These are phyloP conservation scores for Hypomecis atomaria DNA, from an alignment of 2,888 invertebrate species.

Conservation along the genomic window DNA sequence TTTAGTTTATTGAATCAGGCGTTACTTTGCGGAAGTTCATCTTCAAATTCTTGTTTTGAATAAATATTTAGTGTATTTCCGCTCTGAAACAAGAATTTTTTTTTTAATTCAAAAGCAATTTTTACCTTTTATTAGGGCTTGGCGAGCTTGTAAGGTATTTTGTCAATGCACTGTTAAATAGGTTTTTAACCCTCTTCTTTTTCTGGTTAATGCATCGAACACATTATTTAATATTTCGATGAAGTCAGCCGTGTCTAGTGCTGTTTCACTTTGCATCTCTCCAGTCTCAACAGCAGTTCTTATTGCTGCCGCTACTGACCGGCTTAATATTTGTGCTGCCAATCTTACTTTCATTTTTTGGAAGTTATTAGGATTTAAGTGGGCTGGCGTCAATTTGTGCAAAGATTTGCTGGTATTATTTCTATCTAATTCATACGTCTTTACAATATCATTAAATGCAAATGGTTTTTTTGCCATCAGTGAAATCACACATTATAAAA, in stretches of 20 bases:
- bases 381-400: slow-evolving; percentile 4
- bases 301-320: slow-evolving; percentile 11
- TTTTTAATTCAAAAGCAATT: too few relatives aligned
- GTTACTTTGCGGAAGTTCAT: too few relatives aligned
- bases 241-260: not conserved
- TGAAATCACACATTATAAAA: slow-evolving; percentile 15
- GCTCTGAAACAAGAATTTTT: too few relatives aligned
- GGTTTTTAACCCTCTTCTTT: too few relatives aligned
- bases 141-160: too few relatives aligned
- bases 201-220: too few relatives aligned
- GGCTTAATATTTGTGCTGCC: slow-evolving; percentile 8
- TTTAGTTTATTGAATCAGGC: too few relatives aligned
- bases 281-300: slow-evolving; percentile 8
- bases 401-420: slow-evolving; percentile 9
- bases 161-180: too few relatives aligned
- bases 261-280: slow-evolving; percentile 7
- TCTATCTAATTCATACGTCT: not conserved
- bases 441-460: slow-evolving; percentile 8
- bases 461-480: not conserved
- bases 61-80: too few relatives aligned
- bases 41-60: too few relatives aligned
- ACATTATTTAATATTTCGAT: too few relatives aligned
- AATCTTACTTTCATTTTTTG: slow-evolving; percentile 17
- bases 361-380: slow-evolving; percentile 14
- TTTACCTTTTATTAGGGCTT: too few relatives aligned